Base-by-base conservation (phyloP, 2,888 invertebrate species). In the Trichogramma dendrolimi region DNA sequence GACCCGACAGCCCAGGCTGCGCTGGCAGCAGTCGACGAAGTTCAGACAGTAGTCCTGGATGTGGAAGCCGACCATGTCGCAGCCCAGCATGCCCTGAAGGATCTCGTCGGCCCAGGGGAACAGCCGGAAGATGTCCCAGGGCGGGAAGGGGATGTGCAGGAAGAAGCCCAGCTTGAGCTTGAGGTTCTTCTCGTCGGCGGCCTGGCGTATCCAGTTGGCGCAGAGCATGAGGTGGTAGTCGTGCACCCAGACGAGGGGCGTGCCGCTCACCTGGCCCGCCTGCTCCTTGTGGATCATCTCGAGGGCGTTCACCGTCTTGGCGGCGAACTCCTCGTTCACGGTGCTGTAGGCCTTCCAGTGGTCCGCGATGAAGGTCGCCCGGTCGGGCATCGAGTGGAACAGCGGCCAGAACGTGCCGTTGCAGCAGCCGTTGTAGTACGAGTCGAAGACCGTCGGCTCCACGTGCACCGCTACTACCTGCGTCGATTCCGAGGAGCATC, bases 61-160 rank as follows among this genome's bases (percentile, higher is more conserved):
- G 76, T 94, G 94, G 77, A 94, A 94, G 47, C 93, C 93, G 51
- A 95, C 93, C 89, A 95, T 90, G 73, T 95, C 95, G 79, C 94
- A 93, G 70, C 88, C 90, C 57, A 96, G 83, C 84, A 96, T 90
- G 67, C 95, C 95, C 79, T 94, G 93, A 41, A 96, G 83, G 60
- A 96, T 89, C 81, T 94, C 94, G 79, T 94, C 94, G n/a, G 92
- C 90, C 92, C 94, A 93, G 2, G 94, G 94, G 72, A 95, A 90
- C 56, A 94, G 82, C 64, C 94, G 84, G 79, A 92, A 94, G 69
- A 94, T 93, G 73, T 95, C 95, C 92, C 94, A 95, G 10, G 94
- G 90, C 10, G 94, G 94, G 79, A 96, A 96, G 0, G 96, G 96
- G 73, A 96, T 96, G 80, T 96, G 96, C 65, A 96, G 83, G 80